phyloP scores from a whole-genome alignment of 2,113 vertebrate genomes.

The Eretmochelys imbricata region DNA sequence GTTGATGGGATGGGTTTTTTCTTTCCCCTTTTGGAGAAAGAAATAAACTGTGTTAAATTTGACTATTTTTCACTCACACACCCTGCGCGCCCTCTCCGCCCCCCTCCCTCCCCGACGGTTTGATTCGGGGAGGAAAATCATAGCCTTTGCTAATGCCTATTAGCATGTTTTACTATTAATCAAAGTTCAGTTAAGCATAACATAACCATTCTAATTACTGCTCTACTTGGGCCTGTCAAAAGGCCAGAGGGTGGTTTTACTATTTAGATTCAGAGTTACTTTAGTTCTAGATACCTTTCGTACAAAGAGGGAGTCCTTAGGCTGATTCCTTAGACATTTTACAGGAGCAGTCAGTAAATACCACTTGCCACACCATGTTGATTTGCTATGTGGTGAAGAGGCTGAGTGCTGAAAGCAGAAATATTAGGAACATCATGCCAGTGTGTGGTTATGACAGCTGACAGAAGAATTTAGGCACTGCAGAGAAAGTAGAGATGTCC shows the following conservation, averaged over 20 bases:
- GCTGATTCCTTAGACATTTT: neutral
- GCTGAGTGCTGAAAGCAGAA: slow-evolving; percentile 37
- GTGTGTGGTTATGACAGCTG: slow-evolving; percentile 43
- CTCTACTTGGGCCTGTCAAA: slow-evolving; percentile 3
- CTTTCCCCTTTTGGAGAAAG: neutral
- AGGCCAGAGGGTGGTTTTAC: neutral
- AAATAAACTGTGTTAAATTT: neutral
- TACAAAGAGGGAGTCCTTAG: neutral
- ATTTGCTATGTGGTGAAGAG: slow-evolving; percentile 5
- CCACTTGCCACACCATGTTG: neutral
- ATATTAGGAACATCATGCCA: neutral
- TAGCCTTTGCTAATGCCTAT: slow-evolving; percentile 5
- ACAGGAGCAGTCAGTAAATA: neutral
- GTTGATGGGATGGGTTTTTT: neutral
- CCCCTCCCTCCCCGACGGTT: neutral
- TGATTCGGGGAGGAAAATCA: neutral
- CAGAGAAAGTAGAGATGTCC: neutral
- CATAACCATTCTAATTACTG: slow-evolving; percentile 18
- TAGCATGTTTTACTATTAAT: slow-evolving; percentile 24
- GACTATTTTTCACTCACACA: neutral
- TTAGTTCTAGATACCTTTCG: neutral
- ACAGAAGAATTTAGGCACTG: slow-evolving; percentile 30
- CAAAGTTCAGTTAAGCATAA: slow-evolving; percentile 30
- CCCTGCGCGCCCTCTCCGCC: too few species aligned
- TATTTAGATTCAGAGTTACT: neutral